These are phyloP conservation scores for Gymnocypris eckloni DNA, from an alignment of 2,797 vertebrate species.

Conservation along the genomic window DNA sequence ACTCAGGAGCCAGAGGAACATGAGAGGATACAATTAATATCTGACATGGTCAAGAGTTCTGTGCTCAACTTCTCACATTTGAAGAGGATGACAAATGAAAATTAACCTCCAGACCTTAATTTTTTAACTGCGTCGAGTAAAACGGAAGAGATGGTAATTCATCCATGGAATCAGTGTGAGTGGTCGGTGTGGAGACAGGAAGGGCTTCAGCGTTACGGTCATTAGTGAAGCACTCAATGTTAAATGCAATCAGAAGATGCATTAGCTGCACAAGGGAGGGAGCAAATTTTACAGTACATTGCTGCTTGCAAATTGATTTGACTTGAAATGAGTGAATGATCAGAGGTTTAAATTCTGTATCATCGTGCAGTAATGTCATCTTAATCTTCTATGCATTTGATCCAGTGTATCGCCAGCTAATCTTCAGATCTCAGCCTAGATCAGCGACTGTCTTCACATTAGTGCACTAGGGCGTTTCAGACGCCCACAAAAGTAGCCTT, in stretches of 20 bases:
- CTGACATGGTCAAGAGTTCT: constrained; percentile 74
- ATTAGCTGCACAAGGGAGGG: constrained; percentile 72
- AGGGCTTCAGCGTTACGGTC: constrained; percentile 79
- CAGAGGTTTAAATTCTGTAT: constrained; percentile 21
- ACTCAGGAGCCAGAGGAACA: constrained; percentile 50
- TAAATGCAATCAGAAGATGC: constrained; percentile 77
- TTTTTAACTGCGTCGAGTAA: constrained; percentile 74
- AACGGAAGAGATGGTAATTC: constrained; percentile 78
- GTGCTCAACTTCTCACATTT: constrained; percentile 77
- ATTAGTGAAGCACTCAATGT: constrained; percentile 79
- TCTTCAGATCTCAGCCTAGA: background rate
- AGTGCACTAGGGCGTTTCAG: background rate
- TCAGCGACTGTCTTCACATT: background rate
- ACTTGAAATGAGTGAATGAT: constrained; percentile 65
- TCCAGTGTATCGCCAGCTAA: background rate
- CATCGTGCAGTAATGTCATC: background rate
- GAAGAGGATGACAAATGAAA: constrained; percentile 75
- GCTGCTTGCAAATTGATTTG: constrained; percentile 63
- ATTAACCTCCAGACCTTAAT: constrained; percentile 78
- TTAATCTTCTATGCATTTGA: background rate
- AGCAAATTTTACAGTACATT: constrained; percentile 60
- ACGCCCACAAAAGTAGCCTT: background rate
- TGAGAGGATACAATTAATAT: constrained; percentile 79
- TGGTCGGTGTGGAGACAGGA: constrained; percentile 72
- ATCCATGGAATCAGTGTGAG: constrained; percentile 77